phyloP scores from a whole-genome alignment of 2,888 invertebrate species.

The Myopa tessellatipennis region DNA sequence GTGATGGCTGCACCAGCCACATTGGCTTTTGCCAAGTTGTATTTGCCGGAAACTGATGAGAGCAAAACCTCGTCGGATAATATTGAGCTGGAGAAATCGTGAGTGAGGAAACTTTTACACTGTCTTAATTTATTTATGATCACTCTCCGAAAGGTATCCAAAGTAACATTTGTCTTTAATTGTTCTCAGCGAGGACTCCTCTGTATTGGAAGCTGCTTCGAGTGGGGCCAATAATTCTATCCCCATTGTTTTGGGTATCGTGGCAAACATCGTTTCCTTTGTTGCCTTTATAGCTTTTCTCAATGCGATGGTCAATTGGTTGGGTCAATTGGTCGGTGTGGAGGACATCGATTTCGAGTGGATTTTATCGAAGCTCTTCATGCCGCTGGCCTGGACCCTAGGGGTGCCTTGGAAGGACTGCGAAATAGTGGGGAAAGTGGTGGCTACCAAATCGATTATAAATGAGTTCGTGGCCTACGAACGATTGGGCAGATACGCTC shows the following conservation, averaged over 20 bases:
- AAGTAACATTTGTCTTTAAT: too few species aligned
- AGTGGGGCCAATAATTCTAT: conserved; percentile 88
- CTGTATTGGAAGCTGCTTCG: conserved; percentile 90
- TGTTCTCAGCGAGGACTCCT: conserved; percentile 78
- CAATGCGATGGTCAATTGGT: conserved; percentile 84
- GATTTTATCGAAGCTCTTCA: conserved; percentile 88
- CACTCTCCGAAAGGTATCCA: too few species aligned
- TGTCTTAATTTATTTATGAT: too few species aligned
- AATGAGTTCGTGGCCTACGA: conserved; percentile 95
- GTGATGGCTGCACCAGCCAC: conserved; percentile 98
- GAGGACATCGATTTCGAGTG: conserved; percentile 75
- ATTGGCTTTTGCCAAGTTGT: conserved; percentile 87
- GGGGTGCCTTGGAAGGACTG: conserved; percentile 78
- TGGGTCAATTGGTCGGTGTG: conserved; percentile 81
- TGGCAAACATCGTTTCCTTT: conserved; percentile 92
- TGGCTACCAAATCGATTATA: conserved; percentile 89
- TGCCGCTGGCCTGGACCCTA: conserved; percentile 90
- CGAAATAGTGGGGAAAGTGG: conserved; percentile 80
- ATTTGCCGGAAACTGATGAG: conserved; percentile 90
- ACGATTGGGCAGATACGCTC: conserved; percentile 76
- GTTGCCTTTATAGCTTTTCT: conserved; percentile 87
- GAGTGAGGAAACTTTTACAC: conserved; percentile 55
- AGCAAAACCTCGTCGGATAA: conserved; percentile 82
- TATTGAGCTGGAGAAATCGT: conserved; percentile 79
- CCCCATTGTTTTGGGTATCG: conserved; percentile 84